Evolutionary conservation across 2,888 invertebrate genomes (phyloP).

Genomic region (Polydrusus tereticollis): DNA sequence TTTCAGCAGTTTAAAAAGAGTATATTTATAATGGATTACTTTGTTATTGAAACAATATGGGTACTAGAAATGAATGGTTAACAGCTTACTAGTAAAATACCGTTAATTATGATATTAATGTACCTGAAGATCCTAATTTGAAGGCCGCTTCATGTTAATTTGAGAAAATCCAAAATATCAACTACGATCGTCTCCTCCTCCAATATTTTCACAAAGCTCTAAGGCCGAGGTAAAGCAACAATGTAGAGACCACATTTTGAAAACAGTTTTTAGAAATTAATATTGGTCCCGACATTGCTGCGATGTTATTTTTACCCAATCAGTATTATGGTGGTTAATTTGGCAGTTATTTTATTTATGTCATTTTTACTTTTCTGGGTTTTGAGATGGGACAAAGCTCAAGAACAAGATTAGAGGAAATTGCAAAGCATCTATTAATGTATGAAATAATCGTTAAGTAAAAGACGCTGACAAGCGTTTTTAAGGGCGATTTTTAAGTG

Average conservation of each 20-base stretch:
- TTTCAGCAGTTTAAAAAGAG: too few relatives aligned
- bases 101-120: neutral
- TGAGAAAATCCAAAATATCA: slow-evolving; percentile 22
- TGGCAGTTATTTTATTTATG: slow-evolving; percentile 30
- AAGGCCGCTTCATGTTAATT: slow-evolving; percentile 7
- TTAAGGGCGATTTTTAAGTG: slow-evolving; percentile 57
- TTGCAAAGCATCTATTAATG: slow-evolving; percentile 64
- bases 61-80: too few relatives aligned
- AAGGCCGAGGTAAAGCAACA: slow-evolving; percentile 62
- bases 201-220: slow-evolving; percentile 61
- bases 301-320: slow-evolving; percentile 55
- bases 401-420: slow-evolving; percentile 64
- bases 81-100: too few relatives aligned
- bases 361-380: slow-evolving; percentile 21
- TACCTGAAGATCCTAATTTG: neutral
- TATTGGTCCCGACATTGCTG: slow-evolving; percentile 57
- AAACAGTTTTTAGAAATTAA: neutral
- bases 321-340: slow-evolving; percentile 50
- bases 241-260: slow-evolving; percentile 53
- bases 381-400: slow-evolving; percentile 66
- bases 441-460: slow-evolving; percentile 37
- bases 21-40: too few relatives aligned
- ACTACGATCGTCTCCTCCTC: slow-evolving; percentile 68
- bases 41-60: too few relatives aligned
- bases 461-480: slow-evolving; percentile 19